Percentiles rank a stretch among this genome's conserved stretches.
Evolutionary conservation across 2,797 vertebrate species (phyloP).

Genomic region (Adelosebastes latens): DNA sequence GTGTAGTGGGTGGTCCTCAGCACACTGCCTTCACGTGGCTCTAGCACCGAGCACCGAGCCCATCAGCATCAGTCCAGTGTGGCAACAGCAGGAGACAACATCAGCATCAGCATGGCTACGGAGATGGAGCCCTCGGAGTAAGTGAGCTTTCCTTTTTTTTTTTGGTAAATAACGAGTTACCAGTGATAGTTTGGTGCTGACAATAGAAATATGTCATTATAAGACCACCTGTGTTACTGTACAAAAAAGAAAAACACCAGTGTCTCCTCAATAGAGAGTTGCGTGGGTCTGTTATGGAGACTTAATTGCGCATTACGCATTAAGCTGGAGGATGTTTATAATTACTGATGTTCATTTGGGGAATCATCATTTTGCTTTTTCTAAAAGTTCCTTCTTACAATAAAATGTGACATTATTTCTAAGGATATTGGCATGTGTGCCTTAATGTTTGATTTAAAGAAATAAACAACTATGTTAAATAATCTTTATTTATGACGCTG

Average conservation of each 20-base stretch:
- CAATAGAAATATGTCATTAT: neutral
- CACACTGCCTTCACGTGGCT: slow-evolving; percentile 79
- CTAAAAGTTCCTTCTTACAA: neutral
- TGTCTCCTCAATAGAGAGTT: neutral
- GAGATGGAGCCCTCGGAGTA: slow-evolving; percentile 86
- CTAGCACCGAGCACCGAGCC: slow-evolving; percentile 31
- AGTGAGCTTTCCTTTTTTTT: slow-evolving; percentile 47
- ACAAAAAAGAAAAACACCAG: neutral
- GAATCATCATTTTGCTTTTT: neutral
- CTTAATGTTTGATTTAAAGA: neutral
- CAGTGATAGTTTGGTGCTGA: neutral
- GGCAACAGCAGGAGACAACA: slow-evolving; percentile 52
- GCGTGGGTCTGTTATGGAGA: neutral
- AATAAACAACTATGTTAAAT: neutral
- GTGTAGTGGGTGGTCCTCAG: slow-evolving; percentile 78
- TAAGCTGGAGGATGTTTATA: too few relatives aligned
- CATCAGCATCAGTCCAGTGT: slow-evolving; percentile 52
- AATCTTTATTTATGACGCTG: neutral
- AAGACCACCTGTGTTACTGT: neutral
- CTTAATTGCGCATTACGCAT: neutral
- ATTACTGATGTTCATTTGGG: neutral
- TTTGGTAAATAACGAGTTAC: neutral
- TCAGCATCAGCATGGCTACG: slow-evolving; percentile 78
- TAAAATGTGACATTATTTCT: neutral
- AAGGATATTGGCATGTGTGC: neutral